Evolutionary conservation across 1,140 invertebrate genomes (phyloP).

Genomic region (Ctenoplectra terminalis): DNA sequence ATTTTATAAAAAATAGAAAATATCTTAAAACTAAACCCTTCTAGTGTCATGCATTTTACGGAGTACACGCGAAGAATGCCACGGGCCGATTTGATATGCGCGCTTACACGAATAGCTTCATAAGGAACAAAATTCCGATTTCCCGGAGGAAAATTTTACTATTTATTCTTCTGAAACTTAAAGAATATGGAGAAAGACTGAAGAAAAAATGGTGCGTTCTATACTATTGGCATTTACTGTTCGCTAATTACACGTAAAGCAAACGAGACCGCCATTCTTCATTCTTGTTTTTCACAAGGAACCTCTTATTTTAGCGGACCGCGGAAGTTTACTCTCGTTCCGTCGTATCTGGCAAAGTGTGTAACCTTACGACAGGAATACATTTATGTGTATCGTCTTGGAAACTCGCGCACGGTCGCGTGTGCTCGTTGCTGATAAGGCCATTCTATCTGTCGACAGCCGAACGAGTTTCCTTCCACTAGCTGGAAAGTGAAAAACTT

Average conservation of each 20-base stretch:
- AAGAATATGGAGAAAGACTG: no score
- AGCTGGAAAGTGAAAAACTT: constrained; percentile 65
- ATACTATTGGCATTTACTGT: no score
- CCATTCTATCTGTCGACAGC: constrained; percentile 66
- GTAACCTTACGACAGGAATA: constrained; percentile 50
- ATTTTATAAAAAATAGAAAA: no score
- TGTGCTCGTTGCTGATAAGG: constrained; percentile 74
- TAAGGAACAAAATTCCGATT: no score
- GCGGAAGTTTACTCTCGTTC: constrained; percentile 27
- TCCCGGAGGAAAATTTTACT: no score
- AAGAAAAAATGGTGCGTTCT: no score
- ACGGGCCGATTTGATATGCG: no score
- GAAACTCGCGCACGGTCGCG: constrained; percentile 62
- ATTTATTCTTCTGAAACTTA: no score
- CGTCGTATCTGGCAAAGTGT: not conserved
- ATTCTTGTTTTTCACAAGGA: not conserved
- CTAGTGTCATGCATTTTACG: no score
- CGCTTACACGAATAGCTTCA: no score
- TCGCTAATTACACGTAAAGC: not conserved
- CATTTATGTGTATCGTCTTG: constrained; percentile 56
- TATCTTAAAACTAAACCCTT: no score
- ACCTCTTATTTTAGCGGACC: not conserved
- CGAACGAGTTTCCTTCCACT: constrained; percentile 71
- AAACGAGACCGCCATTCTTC: not conserved
- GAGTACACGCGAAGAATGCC: no score